Conservation (phyloP, 2,113 vertebrate species). For the Bagarius yarrelli region DNA sequence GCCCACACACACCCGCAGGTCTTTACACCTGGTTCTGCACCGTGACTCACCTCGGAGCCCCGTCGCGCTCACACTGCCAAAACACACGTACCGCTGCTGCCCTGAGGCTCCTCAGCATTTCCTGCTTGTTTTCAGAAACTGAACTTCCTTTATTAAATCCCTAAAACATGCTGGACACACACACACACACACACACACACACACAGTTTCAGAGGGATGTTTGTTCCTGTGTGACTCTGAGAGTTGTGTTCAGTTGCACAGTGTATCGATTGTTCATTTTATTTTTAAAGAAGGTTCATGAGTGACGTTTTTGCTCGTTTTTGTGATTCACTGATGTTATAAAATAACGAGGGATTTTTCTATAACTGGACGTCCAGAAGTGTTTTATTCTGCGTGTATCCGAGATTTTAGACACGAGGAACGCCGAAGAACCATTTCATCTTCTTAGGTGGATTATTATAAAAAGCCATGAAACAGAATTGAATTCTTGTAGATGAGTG, state of each 20-base stretch:
- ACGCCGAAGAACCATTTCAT: neutral
- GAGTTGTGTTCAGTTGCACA: neutral
- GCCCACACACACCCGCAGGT: slow-evolving; percentile 59
- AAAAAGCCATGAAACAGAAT: neutral
- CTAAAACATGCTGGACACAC: neutral
- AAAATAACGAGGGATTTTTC: neutral
- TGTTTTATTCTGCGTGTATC: neutral
- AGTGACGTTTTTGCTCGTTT: neutral
- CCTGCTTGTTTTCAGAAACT: slow-evolving; percentile 58
- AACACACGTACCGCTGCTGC: slow-evolving; percentile 48
- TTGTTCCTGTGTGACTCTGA: neutral
- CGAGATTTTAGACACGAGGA: neutral
- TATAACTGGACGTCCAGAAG: neutral
- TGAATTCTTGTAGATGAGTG: too few species aligned
- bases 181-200: slow-evolving; percentile 4
- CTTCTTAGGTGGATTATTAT: neutral
- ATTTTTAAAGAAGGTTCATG: neutral
- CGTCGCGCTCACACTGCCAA: neutral
- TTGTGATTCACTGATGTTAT: neutral
- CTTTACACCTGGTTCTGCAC: slow-evolving; percentile 66
- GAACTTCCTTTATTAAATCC: slow-evolving; percentile 48
- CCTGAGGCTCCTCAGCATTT: slow-evolving; percentile 55
- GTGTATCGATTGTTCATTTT: neutral
- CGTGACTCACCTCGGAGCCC: slow-evolving; percentile 7
- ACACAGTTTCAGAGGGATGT: neutral